These are phyloP conservation scores for Anoplius nigerrimus DNA, from an alignment of 2,888 invertebrate genomes.

Conservation along the genomic window DNA sequence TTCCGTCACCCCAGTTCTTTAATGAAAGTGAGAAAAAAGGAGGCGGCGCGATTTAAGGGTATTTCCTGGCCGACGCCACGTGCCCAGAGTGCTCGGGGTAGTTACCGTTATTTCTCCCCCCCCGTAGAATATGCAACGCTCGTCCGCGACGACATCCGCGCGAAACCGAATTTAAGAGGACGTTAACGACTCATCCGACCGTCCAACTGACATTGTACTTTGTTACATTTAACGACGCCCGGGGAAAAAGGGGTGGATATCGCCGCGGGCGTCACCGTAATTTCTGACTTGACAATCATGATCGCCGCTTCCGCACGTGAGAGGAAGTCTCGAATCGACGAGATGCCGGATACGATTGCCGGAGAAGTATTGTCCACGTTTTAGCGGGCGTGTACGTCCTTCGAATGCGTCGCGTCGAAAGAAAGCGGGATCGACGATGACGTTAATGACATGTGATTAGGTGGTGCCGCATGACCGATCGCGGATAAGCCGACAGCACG, in stretches of 20 bases:
- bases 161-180: too few relatives aligned
- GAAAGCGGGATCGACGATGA: constrained; percentile 34
- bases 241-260: not conserved
- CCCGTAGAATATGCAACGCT: too few relatives aligned
- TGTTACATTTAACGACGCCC: not conserved
- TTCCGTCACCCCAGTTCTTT: not conserved
- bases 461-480: constrained; percentile 31
- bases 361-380: constrained; percentile 5
- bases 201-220: too few relatives aligned
- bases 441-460: constrained; percentile 38
- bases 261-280: not conserved
- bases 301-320: not conserved
- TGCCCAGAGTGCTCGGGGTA: too few relatives aligned
- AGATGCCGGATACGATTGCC: constrained; percentile 7
- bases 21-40: not conserved
- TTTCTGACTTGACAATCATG: too few relatives aligned
- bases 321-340: not conserved
- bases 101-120: too few relatives aligned
- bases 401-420: constrained; percentile 24
- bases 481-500: constrained; percentile 9
- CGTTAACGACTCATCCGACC: too few relatives aligned
- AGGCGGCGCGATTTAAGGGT: too few relatives aligned
- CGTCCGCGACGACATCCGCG: too few relatives aligned
- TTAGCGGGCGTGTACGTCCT: not conserved
- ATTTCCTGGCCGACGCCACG: too few relatives aligned